Conservation (phyloP, 2,113 vertebrate genomes). For the Pterocles gutturalis region DNA sequence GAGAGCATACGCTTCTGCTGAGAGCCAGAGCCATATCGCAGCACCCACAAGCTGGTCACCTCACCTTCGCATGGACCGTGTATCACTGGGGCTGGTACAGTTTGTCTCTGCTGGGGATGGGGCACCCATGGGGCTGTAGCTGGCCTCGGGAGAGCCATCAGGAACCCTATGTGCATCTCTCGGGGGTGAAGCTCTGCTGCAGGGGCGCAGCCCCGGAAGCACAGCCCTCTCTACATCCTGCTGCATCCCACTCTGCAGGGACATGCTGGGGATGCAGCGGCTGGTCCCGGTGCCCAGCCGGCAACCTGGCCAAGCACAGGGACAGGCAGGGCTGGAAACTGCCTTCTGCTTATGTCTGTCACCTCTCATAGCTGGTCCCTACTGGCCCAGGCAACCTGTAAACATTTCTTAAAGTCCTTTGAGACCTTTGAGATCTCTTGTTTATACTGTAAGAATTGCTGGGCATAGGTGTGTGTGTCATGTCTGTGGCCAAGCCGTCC, state of each 20-base stretch:
- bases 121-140: not conserved
- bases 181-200: rapidly evolving
- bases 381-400: not conserved
- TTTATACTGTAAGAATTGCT: not conserved
- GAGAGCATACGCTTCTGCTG: not conserved
- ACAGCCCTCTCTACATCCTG: not conserved
- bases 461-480: not conserved
- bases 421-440: not conserved
- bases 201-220: rapidly evolving
- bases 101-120: not conserved
- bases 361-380: not conserved
- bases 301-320: not conserved
- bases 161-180: not conserved
- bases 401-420: not conserved
- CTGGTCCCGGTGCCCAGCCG: rapidly evolving
- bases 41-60: rapidly evolving
- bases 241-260: not conserved
- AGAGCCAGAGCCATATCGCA: not conserved
- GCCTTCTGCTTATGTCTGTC: not conserved
- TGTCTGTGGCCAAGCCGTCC: not conserved
- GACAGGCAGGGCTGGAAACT: not conserved
- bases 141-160: not conserved
- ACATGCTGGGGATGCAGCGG: not conserved
- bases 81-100: rapidly evolving
- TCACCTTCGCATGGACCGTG: not conserved